A percentile compares a stretch with the other conserved stretches of the same genome.
Conservation (phyloP, 2,888 invertebrate species). For the Melanostoma scalare region DNA sequence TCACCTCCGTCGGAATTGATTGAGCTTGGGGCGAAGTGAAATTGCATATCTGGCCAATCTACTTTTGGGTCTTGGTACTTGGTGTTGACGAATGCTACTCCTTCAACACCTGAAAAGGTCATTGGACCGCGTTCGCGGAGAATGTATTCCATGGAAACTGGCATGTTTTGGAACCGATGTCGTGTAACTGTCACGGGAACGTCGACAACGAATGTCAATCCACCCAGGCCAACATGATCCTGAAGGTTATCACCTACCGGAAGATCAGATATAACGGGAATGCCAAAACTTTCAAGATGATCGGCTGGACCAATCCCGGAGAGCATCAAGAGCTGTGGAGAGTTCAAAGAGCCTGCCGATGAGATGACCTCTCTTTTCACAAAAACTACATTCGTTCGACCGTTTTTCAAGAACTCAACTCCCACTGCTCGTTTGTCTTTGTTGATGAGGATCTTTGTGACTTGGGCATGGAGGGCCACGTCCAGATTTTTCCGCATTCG, state of each 20-base stretch:
- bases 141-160: constrained; percentile 91
- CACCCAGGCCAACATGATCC: constrained; percentile 94
- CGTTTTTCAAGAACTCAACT: constrained; percentile 88
- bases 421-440: constrained; percentile 89
- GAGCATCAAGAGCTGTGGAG: constrained; percentile 95
- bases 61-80: constrained; percentile 91
- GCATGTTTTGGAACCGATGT: constrained; percentile 88
- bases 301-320: constrained; percentile 93
- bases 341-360: constrained; percentile 93
- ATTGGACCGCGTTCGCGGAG: constrained; percentile 91
- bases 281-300: constrained; percentile 87
- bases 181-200: constrained; percentile 91
- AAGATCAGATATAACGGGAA: constrained; percentile 88
- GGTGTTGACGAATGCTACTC: constrained; percentile 92
- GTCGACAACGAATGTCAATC: constrained; percentile 91
- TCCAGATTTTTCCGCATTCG: constrained; percentile 90
- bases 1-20: constrained; percentile 92
- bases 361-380: constrained; percentile 92
- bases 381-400: constrained; percentile 85
- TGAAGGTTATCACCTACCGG: constrained; percentile 93
- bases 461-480: constrained; percentile 90
- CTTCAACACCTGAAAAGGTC: constrained; percentile 93
- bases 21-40: constrained; percentile 93
- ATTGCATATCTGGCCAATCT: constrained; percentile 93
- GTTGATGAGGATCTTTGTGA: constrained; percentile 87